Conservation (phyloP, 2,797 vertebrate species). For the Muscicapa comitata region DNA sequence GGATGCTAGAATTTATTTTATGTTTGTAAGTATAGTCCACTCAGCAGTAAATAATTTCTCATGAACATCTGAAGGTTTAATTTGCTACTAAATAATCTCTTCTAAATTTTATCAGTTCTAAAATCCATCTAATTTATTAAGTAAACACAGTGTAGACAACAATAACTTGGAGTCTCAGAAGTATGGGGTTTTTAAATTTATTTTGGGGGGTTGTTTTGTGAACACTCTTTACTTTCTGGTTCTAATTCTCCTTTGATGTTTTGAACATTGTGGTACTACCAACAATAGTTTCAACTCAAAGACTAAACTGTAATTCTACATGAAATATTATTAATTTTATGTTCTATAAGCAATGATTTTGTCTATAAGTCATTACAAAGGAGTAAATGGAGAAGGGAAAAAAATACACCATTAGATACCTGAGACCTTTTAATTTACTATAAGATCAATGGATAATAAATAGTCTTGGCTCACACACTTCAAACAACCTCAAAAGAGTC, state of each 20-base stretch:
- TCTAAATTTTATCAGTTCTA: neutral
- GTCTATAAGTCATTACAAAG: neutral
- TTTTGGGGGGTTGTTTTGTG: rapidly evolving
- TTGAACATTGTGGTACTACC: neutral
- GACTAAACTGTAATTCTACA: neutral
- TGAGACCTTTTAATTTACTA: neutral
- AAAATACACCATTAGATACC: neutral
- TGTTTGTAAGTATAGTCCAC: neutral
- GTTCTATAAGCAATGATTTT: neutral
- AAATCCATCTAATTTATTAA: neutral
- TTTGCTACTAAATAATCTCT: neutral
- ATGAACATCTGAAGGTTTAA: neutral
- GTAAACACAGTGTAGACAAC: neutral
- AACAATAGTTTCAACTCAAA: neutral
- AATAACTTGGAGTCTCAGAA: neutral
- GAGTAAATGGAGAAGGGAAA: neutral
- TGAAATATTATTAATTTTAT: neutral
- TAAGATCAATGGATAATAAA: neutral
- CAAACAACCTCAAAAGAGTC: neutral
- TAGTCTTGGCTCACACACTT: neutral
- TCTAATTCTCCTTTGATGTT: neutral
- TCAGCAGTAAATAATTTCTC: neutral
- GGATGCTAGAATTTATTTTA: neutral
- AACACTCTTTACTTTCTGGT: neutral
- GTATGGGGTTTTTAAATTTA: neutral